phyloP scores from a whole-genome alignment of 2,888 invertebrate species.

The Acrobasis repandana region DNA sequence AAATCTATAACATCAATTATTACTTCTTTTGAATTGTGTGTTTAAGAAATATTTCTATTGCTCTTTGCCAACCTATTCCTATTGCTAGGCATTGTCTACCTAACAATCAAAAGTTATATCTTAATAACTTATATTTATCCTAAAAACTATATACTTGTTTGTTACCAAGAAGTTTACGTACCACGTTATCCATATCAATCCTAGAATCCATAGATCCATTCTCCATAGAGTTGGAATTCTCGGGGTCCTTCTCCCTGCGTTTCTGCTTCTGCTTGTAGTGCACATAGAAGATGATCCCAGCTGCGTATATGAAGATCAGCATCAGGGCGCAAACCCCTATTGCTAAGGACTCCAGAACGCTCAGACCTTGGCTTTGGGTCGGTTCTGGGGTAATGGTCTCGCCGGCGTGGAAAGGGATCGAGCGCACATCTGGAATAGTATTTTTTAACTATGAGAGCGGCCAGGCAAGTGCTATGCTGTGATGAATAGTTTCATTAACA shows the following conservation, averaged over 20 bases:
- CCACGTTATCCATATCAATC: slow-evolving; percentile 74
- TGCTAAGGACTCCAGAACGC: slow-evolving; percentile 90
- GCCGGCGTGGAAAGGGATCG: slow-evolving; percentile 89
- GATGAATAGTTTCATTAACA: no score
- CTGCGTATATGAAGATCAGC: slow-evolving; percentile 91
- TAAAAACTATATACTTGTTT: no score
- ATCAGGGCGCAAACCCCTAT: slow-evolving; percentile 91
- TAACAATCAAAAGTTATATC: no score
- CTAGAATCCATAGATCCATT: slow-evolving; percentile 68
- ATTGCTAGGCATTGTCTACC: no score
- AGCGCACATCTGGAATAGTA: slow-evolving; percentile 86
- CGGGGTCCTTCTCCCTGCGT: slow-evolving; percentile 73
- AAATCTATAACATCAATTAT: no score
- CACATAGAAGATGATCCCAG: slow-evolving; percentile 91
- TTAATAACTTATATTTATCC: no score
- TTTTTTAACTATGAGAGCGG: neutral
- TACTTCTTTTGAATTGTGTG: no score
- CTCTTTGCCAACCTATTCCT: no score
- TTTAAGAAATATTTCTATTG: no score
- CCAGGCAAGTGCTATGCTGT: no score
- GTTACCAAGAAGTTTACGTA: slow-evolving; percentile 37
- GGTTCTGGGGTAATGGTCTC: slow-evolving; percentile 78
- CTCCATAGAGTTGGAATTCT: slow-evolving; percentile 62
- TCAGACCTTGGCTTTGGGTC: slow-evolving; percentile 83
- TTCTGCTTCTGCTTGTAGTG: slow-evolving; percentile 87